Percentiles rank a stretch among this genome's conserved stretches.
phyloP scores from a whole-genome alignment of 2,797 vertebrate genomes.

The Lepus oiostolus region DNA sequence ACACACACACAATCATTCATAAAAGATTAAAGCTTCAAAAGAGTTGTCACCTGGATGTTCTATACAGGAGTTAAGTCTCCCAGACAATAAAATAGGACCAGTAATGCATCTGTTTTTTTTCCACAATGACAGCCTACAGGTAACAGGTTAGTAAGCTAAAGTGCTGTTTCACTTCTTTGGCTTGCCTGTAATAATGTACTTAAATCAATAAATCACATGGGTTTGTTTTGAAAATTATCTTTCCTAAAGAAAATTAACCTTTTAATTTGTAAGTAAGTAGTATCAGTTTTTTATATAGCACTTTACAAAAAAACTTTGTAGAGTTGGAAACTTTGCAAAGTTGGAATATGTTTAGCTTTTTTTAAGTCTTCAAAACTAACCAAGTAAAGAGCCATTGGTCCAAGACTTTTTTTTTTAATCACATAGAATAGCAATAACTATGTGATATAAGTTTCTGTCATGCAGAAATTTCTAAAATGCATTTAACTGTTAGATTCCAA shows the following conservation, averaged over 20 bases:
- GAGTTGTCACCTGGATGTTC: constrained; percentile 10
- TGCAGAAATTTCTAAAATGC: neutral
- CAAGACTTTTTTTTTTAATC: neutral
- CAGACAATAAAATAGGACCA: neutral
- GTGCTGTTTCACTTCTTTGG: neutral
- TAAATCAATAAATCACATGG: constrained; percentile 6
- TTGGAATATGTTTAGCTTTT: neutral
- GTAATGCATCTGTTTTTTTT: neutral
- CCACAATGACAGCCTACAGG: neutral
- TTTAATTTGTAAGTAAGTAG: constrained; percentile 61
- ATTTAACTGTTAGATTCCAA: neutral
- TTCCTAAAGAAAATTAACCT: constrained; percentile 16
- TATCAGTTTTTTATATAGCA: neutral
- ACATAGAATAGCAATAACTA: neutral
- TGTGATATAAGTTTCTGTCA: neutral
- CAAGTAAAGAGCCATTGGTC: neutral
- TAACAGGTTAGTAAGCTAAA: constrained; percentile 5
- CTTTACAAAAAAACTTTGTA: constrained; percentile 15
- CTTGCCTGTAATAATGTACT: neutral
- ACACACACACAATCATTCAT: too few species aligned
- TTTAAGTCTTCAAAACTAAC: constrained; percentile 16
- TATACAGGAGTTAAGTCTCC: constrained; percentile 10
- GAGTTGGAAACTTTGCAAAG: neutral
- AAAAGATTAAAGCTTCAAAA: constrained; percentile 43
- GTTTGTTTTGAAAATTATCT: neutral